Base-by-base conservation (phyloP, 2,113 vertebrate species). In the Odobenus rosmarus region DNA sequence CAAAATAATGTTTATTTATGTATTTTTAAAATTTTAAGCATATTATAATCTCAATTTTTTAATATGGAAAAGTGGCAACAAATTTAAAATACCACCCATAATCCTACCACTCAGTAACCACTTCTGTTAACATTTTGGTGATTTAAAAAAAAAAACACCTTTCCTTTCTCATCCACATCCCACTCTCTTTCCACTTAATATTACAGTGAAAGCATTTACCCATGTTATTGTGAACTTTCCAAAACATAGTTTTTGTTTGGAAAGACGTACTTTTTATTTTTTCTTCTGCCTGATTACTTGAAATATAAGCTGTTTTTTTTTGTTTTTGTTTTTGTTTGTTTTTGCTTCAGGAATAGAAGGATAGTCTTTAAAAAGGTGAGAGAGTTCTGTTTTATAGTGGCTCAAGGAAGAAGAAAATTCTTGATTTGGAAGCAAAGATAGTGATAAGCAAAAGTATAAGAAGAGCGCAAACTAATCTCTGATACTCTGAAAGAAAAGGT, bases 231-330 rank as follows among this genome's bases (percentile, higher is more conserved):
- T 69, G 59, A 92, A 84, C 59, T 88, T 94, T 81, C 55, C 7
- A 83, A 95, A 77, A 90, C 28, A 59, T 76, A 55, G 62, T 49
- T 81, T 96, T 90, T 96, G n/a, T 93, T 46, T 33, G 24, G 28
- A 16, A 61, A 86, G 53, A 36, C 74, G 6, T 46, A 46, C 55
- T 61, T 89, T 77, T 79, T 89, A 85, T 64, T 46, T 51, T 72
- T 91, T 76, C 55, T 79, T 55, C 19, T 80, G 71, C 8, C 7
- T n/a, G 67, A 69, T 36, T 69, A 69, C 67, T 36, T 69, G 33
- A 69, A 76, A 64, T 59, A n/a, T 39, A 67, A 67, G 55, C 4
- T 94, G 14, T 74, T 49, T 76, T 3, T 46, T 46, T 18, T 26
- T 46, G 7, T 71, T 71, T 71, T 12, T 57, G 4, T n/a, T 69